Evolutionary conservation across 2,888 invertebrate species (phyloP).

Genomic region (Heliconius cydno): DNA sequence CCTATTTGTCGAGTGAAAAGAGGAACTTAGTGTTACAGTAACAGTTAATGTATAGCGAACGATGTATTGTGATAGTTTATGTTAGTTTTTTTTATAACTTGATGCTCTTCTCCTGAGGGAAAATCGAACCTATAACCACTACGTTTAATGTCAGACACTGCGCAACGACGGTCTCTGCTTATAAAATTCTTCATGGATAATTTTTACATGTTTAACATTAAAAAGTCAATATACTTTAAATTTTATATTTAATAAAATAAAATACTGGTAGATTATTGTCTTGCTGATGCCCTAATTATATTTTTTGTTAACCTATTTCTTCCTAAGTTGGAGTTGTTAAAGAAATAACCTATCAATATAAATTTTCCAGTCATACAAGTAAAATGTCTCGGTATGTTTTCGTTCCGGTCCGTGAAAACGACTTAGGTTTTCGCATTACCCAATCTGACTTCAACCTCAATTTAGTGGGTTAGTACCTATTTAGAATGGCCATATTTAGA

Average conservation of each 20-base stretch:
- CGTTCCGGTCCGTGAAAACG: slow-evolving; percentile 8
- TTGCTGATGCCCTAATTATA: background rate
- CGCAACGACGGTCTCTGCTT: too few species aligned
- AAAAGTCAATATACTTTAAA: background rate
- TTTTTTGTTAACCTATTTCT: background rate
- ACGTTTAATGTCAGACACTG: too few species aligned
- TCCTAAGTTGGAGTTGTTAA: background rate
- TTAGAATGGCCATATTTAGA: too few species aligned
- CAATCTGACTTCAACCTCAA: background rate
- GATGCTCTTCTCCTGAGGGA: background rate
- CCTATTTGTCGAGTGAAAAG: slow-evolving; percentile 59
- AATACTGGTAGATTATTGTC: background rate
- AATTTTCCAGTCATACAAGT: background rate
- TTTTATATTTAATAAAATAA: too few species aligned
- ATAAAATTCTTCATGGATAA: background rate
- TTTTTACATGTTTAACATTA: background rate
- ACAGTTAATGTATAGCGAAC: background rate
- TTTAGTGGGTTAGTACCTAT: background rate
- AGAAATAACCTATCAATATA: background rate
- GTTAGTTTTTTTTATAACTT: background rate
- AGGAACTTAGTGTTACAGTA: slow-evolving; percentile 12
- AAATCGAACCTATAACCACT: too few species aligned
- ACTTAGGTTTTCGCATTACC: slow-evolving; percentile 2
- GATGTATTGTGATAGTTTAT: background rate
- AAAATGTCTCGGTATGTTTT: background rate